These are phyloP conservation scores for Urocitellus parryii DNA, from an alignment of 2,113 vertebrate species.

Conservation along the genomic window DNA sequence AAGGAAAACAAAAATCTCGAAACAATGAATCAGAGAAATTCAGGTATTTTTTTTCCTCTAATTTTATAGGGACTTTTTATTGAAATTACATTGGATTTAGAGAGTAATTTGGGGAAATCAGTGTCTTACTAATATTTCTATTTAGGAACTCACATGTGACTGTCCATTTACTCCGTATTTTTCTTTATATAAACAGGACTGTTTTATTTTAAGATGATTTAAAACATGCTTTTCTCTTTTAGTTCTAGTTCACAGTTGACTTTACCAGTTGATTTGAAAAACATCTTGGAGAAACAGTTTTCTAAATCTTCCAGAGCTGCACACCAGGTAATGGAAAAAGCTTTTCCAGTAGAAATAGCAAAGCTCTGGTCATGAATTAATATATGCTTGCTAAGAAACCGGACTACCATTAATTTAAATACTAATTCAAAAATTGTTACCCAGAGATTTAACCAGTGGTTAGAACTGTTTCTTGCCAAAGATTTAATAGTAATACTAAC, in stretches of 20 bases:
- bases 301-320: slow-evolving; percentile 75
- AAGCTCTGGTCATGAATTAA: background rate
- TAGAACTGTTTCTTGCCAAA: background rate
- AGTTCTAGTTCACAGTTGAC: slow-evolving; percentile 61
- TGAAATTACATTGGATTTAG: background rate
- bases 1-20: slow-evolving; percentile 82
- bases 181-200: background rate
- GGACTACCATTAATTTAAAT: background rate
- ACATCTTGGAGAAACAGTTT: slow-evolving; percentile 73
- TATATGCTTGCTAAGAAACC: background rate
- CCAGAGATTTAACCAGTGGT: background rate
- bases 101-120: background rate
- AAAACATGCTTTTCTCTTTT: slow-evolving; percentile 56
- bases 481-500: background rate
- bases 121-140: background rate
- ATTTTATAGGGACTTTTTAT: slow-evolving; percentile 38
- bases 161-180: slow-evolving; percentile 11
- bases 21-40: slow-evolving; percentile 80
- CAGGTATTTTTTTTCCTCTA: slow-evolving; percentile 75
- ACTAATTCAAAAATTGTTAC: slow-evolving; percentile 17
- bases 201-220: slow-evolving; percentile 36
- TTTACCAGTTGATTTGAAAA: slow-evolving; percentile 74
- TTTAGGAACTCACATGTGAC: background rate
- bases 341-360: background rate
- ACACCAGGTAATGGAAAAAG: slow-evolving; percentile 83